Evolutionary conservation across 1,140 invertebrate species (phyloP).

Genomic region (Drosophila tristis): DNA sequence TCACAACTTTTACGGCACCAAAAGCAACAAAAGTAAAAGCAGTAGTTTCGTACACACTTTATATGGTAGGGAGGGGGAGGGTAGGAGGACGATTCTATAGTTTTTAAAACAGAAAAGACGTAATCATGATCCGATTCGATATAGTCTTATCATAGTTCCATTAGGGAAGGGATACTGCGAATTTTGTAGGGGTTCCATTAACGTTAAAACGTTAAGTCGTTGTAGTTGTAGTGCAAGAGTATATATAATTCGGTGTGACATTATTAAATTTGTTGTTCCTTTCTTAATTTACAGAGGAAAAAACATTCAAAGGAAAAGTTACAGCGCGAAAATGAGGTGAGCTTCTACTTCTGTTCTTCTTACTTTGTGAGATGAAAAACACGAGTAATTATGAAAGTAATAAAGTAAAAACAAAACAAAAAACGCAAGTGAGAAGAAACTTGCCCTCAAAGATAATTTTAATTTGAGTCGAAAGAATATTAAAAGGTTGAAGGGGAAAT

Average conservation of each 20-base stretch:
- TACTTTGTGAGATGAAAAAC: conserved; percentile 20
- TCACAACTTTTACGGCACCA: conserved; percentile 37
- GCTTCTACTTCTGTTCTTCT: not conserved
- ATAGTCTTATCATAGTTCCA: too few species aligned
- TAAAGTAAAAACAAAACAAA: conserved; percentile 33
- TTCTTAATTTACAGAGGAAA: conserved; percentile 6
- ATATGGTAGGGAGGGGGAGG: not conserved
- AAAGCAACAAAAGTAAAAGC: conserved; percentile 38
- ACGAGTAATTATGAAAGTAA: conserved; percentile 48
- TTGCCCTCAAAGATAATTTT: not conserved
- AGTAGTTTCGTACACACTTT: conserved; percentile 44
- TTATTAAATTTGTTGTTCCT: conserved; percentile 13
- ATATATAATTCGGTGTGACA: too few species aligned
- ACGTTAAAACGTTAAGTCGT: too few species aligned
- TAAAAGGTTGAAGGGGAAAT: too few species aligned
- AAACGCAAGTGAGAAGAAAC: not conserved
- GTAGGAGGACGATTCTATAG: too few species aligned
- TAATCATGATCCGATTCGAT: too few species aligned
- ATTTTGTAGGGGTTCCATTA: too few species aligned
- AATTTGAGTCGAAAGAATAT: too few species aligned
- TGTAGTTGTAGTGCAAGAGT: too few species aligned
- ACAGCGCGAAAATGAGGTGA: conserved; percentile 20
- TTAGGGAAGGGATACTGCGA: too few species aligned
- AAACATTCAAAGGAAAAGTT: not conserved
- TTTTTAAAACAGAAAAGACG: too few species aligned